phyloP scores from a whole-genome alignment of 2,888 invertebrate species.

The Meiosimyza decipiens region DNA sequence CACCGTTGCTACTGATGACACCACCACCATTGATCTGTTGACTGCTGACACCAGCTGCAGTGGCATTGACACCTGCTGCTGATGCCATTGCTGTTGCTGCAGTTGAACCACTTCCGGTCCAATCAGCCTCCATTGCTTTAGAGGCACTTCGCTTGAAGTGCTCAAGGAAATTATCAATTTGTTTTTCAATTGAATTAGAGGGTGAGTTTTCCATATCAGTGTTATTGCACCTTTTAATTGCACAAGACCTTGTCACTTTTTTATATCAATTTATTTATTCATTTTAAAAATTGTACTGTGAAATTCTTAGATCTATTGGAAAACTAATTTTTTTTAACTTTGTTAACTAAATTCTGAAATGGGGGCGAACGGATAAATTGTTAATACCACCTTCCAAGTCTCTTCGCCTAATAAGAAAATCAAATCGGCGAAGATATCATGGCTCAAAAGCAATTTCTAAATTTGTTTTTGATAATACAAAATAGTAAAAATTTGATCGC shows the following conservation, averaged over 20 bases:
- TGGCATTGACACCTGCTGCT: constrained; percentile 39
- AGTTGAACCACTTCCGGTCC: constrained; percentile 47
- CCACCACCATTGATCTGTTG: constrained; percentile 17
- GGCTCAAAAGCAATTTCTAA: too few species aligned
- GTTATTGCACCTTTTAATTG: not conserved
- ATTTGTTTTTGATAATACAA: too few species aligned
- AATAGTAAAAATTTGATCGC: too few species aligned
- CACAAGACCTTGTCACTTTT: constrained; percentile 10
- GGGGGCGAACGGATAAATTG: too few species aligned
- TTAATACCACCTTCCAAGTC: too few species aligned
- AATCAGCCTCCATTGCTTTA: constrained; percentile 75
- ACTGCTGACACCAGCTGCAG: not conserved
- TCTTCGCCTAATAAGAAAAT: too few species aligned
- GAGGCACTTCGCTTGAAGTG: constrained; percentile 84
- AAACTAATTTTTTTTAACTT: not conserved
- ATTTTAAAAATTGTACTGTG: constrained; percentile 29
- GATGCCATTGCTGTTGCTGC: constrained; percentile 18
- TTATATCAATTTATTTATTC: constrained; percentile 20
- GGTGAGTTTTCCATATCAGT: constrained; percentile 68
- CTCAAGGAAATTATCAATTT: constrained; percentile 86
- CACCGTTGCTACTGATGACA: constrained; percentile 25
- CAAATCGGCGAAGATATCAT: too few species aligned
- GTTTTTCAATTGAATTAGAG: constrained; percentile 78
- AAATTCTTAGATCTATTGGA: not conserved
- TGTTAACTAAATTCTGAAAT: too few species aligned